These are phyloP conservation scores for Microplitis demolitor DNA, from an alignment of 1,140 invertebrate species.

Conservation along the genomic window DNA sequence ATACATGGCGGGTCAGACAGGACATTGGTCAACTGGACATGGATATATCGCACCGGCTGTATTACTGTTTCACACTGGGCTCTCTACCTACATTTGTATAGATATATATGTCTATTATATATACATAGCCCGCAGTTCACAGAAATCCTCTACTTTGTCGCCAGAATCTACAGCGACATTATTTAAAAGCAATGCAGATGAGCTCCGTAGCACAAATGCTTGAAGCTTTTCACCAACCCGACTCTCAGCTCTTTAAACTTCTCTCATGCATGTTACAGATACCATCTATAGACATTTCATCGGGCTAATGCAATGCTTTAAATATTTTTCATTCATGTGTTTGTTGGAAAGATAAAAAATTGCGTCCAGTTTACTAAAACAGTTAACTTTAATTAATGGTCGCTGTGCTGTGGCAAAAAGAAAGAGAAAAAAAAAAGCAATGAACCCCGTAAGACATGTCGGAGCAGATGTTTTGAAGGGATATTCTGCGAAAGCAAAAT, in stretches of 20 bases:
- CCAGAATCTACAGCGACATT: neutral
- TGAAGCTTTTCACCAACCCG: too few species aligned
- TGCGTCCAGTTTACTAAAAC: neutral
- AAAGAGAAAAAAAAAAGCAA: neutral
- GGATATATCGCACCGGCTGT: conserved; percentile 42
- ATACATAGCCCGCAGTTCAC: too few species aligned
- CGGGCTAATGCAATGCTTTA: too few species aligned
- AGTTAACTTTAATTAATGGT: neutral
- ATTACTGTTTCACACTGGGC: conserved; percentile 39
- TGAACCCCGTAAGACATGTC: neutral
- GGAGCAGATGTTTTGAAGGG: conserved; percentile 1
- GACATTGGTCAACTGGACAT: conserved; percentile 42
- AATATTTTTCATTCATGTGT: too few species aligned
- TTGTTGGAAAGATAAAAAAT: neutral
- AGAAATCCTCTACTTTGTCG: neutral
- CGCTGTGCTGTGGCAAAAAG: neutral
- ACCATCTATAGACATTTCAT: too few species aligned
- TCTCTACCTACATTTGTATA: neutral
- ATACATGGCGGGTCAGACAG: conserved; percentile 42
- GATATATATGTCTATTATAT: too few species aligned
- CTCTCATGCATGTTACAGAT: too few species aligned
- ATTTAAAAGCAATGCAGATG: neutral
- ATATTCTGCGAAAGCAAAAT: neutral
- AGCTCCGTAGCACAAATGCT: neutral
- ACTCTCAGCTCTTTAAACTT: too few species aligned